Percentiles rank a stretch among this genome's conserved stretches.
Conservation (phyloP, 30 jellyfish, hydroid and myxozoan species). For the Mastigias papua region DNA sequence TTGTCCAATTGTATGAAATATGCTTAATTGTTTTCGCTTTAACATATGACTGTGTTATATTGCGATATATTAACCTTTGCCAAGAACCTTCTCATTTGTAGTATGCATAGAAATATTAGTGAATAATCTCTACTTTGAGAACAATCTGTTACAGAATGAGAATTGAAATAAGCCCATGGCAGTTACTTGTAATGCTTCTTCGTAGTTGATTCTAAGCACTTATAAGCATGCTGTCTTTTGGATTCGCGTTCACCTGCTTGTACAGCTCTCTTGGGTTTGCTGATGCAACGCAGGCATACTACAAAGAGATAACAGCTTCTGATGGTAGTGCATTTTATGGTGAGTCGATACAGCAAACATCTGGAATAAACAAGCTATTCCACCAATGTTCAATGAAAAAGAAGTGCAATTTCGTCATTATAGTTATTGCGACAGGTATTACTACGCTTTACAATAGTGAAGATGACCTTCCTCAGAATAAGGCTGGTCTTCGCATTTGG, state of each 20-base stretch:
- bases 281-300: background rate
- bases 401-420: background rate
- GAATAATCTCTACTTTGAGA: too few relatives aligned
- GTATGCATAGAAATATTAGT: too few relatives aligned
- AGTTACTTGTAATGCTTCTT: too few relatives aligned
- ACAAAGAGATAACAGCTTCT: background rate
- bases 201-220: too few relatives aligned
- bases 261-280: background rate
- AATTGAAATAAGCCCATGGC: too few relatives aligned
- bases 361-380: background rate
- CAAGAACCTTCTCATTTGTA: too few relatives aligned
- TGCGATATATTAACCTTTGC: too few relatives aligned
- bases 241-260: background rate
- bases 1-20: too few relatives aligned
- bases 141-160: too few relatives aligned
- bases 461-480: conserved; percentile 10
- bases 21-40: too few relatives aligned
- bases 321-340: background rate
- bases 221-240: background rate
- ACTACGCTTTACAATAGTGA: background rate
- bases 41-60: too few relatives aligned
- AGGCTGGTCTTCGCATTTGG: conserved; percentile 3
- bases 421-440: background rate
- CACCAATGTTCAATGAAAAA: background rate
- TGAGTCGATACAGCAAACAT: background rate